phyloP scores from a whole-genome alignment of 1,140 invertebrate genomes.

The Gyrodactylus bullatarudis region DNA sequence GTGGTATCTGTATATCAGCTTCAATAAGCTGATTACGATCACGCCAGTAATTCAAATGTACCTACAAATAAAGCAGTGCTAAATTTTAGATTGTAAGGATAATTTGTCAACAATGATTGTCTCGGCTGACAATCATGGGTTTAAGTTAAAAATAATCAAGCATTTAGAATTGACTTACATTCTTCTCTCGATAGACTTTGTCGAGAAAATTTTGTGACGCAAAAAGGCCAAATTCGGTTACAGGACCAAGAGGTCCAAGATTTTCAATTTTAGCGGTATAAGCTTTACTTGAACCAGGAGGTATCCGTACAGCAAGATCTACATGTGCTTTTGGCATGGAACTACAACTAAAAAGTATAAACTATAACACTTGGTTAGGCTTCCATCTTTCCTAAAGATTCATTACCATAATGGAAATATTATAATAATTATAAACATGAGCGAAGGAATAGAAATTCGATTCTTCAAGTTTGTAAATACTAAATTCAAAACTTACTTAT shows the following conservation, averaged over 20 bases:
- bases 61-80: too few relatives aligned
- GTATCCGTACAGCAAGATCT: not conserved
- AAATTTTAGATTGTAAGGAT: too few relatives aligned
- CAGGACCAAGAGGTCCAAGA: not conserved
- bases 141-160: too few relatives aligned
- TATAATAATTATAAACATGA: not conserved
- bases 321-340: not conserved
- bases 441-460: too few relatives aligned
- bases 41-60: not conserved
- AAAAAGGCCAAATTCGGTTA: not conserved
- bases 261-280: not conserved
- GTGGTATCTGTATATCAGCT: not conserved
- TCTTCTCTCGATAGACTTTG: not conserved
- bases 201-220: not conserved
- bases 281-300: not conserved
- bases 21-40: not conserved
- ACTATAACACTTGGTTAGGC: too few relatives aligned
- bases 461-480: too few relatives aligned
- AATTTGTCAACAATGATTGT: too few relatives aligned
- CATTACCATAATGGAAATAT: too few relatives aligned
- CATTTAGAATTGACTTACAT: too few relatives aligned
- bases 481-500: not conserved
- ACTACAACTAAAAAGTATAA: not conserved
- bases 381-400: too few relatives aligned
- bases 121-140: too few relatives aligned